Evolutionary conservation across 2,797 vertebrate species (phyloP).

Genomic region (Sardinella longiceps): DNA sequence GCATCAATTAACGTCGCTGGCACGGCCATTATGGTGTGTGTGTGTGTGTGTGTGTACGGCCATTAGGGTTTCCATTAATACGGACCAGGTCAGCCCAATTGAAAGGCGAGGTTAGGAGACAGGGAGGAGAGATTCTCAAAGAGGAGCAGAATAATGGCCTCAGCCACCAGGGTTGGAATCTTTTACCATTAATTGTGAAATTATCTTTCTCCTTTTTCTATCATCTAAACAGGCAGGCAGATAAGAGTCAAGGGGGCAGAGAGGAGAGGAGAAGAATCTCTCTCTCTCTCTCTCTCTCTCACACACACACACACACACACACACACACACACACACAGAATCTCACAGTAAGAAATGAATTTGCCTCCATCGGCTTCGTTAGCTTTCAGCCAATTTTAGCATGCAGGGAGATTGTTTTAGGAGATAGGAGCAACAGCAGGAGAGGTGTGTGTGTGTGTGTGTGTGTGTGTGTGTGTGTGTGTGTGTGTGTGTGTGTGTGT

Average conservation of each 20-base stretch:
- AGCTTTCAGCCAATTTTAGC: constrained; percentile 74
- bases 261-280: too few species aligned
- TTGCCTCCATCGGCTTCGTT: constrained; percentile 79
- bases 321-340: too few species aligned
- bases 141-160: constrained; percentile 75
- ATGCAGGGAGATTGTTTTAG: constrained; percentile 67
- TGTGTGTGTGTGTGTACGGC: too few species aligned
- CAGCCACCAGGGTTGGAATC: constrained; percentile 67
- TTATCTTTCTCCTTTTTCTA: constrained; percentile 71
- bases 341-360: constrained; percentile 74
- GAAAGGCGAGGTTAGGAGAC: constrained; percentile 79
- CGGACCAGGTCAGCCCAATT: constrained; percentile 78
- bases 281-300: too few species aligned
- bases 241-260: constrained; percentile 70
- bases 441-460: too few species aligned
- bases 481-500: too few species aligned
- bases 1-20: constrained; percentile 85
- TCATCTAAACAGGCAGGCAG: constrained; percentile 77
- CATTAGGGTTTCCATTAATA: constrained; percentile 85
- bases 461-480: too few species aligned
- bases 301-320: too few species aligned
- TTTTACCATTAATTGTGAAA: constrained; percentile 78
- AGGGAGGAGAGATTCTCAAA: constrained; percentile 78
- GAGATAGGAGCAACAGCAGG: constrained; percentile 64
- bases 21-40: constrained; percentile 82